A percentile compares a stretch with the other conserved stretches of the same genome.
These are phyloP conservation scores for Capitella teleta DNA, from an alignment of 1,140 invertebrate species.

Conservation along the genomic window DNA sequence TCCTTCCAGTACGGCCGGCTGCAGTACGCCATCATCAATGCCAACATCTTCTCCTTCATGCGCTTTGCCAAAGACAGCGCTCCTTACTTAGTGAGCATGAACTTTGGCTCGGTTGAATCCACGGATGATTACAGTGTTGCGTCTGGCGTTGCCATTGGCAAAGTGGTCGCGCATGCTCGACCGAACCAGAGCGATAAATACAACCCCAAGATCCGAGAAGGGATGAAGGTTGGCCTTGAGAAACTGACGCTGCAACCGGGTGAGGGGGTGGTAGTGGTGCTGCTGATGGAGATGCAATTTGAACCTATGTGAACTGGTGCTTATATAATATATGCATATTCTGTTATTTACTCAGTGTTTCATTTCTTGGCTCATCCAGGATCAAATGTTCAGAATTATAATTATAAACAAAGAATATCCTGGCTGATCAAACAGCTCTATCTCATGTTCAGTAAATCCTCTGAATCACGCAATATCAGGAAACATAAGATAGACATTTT, in stretches of 20 bases:
- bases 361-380: no score
- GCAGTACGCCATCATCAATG: constrained; percentile 18
- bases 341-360: no score
- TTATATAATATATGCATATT: no score
- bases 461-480: no score
- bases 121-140: constrained; percentile 18
- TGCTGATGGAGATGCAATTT: constrained; percentile 1
- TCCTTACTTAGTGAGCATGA: constrained; percentile 28
- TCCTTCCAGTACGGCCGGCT: constrained; percentile 29
- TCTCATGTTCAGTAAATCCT: no score
- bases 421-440: no score
- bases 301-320: no score
- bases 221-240: constrained; percentile 19
- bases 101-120: constrained; percentile 20
- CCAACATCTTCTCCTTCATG: constrained; percentile 14
- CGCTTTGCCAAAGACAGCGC: background rate
- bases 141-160: constrained; percentile 14
- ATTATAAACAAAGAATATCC: no score
- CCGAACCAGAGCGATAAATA: constrained; percentile 18
- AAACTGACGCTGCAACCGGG: constrained; percentile 19
- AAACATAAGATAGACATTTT: no score
- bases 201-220: constrained; percentile 12
- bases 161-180: constrained; percentile 19
- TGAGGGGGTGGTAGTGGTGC: constrained; percentile 24
- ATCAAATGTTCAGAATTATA: no score